These are phyloP conservation scores for Agrotis puta DNA, from an alignment of 2,888 invertebrate species.

Conservation along the genomic window DNA sequence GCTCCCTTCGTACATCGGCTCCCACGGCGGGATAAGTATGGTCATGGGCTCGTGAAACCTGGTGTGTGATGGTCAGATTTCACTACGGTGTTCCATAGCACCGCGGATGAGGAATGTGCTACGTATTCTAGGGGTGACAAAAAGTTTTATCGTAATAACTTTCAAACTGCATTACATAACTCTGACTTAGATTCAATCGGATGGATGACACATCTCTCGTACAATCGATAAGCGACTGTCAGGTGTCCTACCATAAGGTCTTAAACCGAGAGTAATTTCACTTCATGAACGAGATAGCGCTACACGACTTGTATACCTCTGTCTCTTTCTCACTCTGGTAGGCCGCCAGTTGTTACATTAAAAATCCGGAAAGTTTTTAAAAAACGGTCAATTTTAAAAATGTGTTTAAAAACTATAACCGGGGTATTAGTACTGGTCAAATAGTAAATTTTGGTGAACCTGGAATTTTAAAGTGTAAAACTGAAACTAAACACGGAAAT, in stretches of 20 bases:
- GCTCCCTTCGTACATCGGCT: conserved; percentile 15
- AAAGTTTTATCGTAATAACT: not conserved
- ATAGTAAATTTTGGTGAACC: not conserved
- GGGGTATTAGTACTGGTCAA: not conserved
- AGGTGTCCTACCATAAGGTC: no score
- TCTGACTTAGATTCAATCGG: no score
- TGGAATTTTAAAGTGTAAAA: not conserved
- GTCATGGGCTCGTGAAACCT: not conserved
- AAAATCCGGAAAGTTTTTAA: not conserved
- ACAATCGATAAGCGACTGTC: no score
- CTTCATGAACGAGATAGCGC: no score
- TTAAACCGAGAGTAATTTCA: no score
- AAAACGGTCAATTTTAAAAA: not conserved
- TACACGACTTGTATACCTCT: no score
- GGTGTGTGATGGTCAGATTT: not conserved
- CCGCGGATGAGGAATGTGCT: no score
- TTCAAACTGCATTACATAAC: no score
- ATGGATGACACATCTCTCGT: no score
- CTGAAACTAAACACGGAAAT: not conserved
- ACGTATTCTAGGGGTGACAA: not conserved
- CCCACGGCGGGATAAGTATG: conserved; percentile 4
- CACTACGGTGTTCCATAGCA: conserved; percentile 6
- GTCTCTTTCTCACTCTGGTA: no score
- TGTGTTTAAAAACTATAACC: not conserved
- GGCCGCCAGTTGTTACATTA: no score